Percentiles rank a stretch among this genome's conserved stretches.
Conservation (phyloP, 2,797 vertebrate genomes). For the Leucoraja ocellata region DNA sequence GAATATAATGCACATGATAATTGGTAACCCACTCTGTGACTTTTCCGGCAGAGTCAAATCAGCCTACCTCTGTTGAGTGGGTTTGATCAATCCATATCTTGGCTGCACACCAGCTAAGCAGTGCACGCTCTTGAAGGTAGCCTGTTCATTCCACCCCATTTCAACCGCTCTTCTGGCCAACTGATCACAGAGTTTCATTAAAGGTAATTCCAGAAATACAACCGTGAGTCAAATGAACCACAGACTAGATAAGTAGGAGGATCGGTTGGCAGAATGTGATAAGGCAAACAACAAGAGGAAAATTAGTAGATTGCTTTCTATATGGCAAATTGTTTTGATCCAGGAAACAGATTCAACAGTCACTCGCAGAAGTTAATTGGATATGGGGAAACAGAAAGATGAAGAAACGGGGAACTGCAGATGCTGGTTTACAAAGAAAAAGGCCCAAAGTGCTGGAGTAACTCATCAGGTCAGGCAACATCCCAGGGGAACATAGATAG, state of each 20-base stretch:
- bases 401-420: too few relatives aligned
- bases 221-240: background rate
- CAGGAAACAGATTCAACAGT: background rate
- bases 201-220: conserved; percentile 11
- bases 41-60: background rate
- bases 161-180: conserved; percentile 11
- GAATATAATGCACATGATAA: conserved; percentile 18
- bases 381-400: background rate
- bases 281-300: background rate
- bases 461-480: too few relatives aligned
- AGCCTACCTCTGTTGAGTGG: conserved; percentile 24
- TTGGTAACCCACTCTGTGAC: background rate
- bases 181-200: conserved; percentile 27
- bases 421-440: too few relatives aligned
- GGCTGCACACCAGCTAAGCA: background rate
- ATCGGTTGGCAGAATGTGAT: background rate
- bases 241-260: background rate
- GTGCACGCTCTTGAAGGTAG: background rate
- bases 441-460: too few relatives aligned
- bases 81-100: conserved; percentile 9
- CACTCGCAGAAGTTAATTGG: background rate
- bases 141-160: background rate
- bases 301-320: background rate
- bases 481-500: too few relatives aligned
- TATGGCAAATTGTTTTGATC: background rate